phyloP scores from a whole-genome alignment of 2,888 invertebrate genomes.

The Argyresthia albistria region DNA sequence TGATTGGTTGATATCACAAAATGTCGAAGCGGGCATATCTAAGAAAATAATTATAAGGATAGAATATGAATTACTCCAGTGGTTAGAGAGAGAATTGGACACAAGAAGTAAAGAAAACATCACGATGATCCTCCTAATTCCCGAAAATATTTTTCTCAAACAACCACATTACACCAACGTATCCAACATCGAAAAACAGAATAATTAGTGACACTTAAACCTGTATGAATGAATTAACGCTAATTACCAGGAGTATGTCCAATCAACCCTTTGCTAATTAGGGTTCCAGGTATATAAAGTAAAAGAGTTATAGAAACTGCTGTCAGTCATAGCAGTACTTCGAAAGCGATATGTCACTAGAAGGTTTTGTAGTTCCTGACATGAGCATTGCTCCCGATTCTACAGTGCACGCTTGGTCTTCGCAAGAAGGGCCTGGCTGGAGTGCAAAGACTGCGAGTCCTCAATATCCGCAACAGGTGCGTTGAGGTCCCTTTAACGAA shows the following conservation, averaged over 20 bases:
- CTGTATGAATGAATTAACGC: too few relatives aligned
- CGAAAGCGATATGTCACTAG: neutral
- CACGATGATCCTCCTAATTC: too few relatives aligned
- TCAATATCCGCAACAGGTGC: neutral
- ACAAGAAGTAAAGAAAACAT: too few relatives aligned
- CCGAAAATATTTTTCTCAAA: too few relatives aligned
- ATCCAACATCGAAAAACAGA: too few relatives aligned
- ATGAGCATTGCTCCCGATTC: neutral
- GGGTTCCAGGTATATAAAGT: neutral
- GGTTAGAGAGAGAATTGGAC: too few relatives aligned
- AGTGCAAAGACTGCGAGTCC: neutral
- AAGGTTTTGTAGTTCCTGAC: neutral
- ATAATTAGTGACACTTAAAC: too few relatives aligned
- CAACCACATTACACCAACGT: too few relatives aligned
- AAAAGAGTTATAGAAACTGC: neutral
- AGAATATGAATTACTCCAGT: too few relatives aligned
- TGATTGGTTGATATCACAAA: too few relatives aligned
- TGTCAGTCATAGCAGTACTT: conserved; percentile 2
- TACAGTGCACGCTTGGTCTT: neutral
- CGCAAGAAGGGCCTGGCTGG: neutral
- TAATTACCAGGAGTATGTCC: neutral
- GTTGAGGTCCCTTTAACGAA: neutral
- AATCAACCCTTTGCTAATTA: conserved; percentile 2
- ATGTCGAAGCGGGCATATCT: too few relatives aligned
- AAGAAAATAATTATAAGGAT: too few relatives aligned